These are phyloP conservation scores for Gryllus longicercus DNA, from an alignment of 2,888 invertebrate genomes.

Conservation along the genomic window DNA sequence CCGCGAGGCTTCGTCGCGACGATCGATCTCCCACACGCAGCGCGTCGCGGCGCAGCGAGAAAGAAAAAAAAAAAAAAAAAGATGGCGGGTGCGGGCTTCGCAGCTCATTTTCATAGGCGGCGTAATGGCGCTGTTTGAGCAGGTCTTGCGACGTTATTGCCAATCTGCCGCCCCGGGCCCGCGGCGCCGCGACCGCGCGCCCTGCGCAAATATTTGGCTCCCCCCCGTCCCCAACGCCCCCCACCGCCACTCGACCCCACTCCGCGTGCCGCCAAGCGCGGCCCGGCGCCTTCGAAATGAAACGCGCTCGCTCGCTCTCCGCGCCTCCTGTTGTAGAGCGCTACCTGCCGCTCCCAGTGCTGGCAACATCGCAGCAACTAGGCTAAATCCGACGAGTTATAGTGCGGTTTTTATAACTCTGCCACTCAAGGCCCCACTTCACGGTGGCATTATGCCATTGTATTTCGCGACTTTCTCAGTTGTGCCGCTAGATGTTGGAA, in stretches of 20 bases:
- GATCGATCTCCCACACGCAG: neutral
- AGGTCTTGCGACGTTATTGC: conserved; percentile 6
- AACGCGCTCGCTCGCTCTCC: neutral
- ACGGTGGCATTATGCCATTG: too few relatives aligned
- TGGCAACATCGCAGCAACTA: too few relatives aligned
- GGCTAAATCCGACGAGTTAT: too few relatives aligned
- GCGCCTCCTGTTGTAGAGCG: too few relatives aligned
- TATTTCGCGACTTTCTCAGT: too few relatives aligned
- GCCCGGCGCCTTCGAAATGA: neutral
- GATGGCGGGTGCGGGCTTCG: too few relatives aligned
- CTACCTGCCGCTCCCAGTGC: too few relatives aligned
- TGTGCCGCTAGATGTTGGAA: too few relatives aligned
- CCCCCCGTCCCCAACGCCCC: neutral
- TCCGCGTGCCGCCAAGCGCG: neutral
- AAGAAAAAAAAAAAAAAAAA: neutral
- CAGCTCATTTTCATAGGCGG: neutral
- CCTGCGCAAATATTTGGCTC: neutral
- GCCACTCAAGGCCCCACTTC: too few relatives aligned
- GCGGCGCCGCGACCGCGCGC: neutral
- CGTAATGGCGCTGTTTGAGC: neutral
- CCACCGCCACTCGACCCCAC: neutral
- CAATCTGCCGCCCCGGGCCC: neutral
- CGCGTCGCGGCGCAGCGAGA: neutral
- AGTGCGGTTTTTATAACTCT: too few relatives aligned
- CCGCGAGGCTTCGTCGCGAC: neutral